Evolutionary conservation across 2,797 vertebrate species (phyloP).

Genomic region (Micromesistius poutassou): DNA sequence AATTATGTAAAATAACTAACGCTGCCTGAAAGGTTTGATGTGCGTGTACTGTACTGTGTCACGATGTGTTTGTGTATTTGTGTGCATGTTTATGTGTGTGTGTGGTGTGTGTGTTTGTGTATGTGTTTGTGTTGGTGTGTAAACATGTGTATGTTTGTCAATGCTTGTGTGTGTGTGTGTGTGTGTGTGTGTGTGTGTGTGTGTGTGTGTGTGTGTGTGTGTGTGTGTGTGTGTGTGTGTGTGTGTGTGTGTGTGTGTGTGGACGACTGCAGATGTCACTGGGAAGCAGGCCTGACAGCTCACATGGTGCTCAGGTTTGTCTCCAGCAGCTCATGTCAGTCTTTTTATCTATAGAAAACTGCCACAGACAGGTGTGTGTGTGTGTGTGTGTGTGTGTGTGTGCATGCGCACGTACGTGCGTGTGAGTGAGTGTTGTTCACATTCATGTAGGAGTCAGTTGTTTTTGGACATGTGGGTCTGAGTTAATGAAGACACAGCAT

Average conservation of each 20-base stretch:
- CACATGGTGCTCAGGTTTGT: conserved; percentile 49
- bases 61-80: no score
- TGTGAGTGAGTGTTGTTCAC: conserved; percentile 10
- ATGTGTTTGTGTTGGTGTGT: no score
- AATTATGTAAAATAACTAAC: background rate
- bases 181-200: background rate
- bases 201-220: background rate
- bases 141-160: no score
- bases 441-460: no score
- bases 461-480: conserved; percentile 8
- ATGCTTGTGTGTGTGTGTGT: background rate
- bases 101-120: no score
- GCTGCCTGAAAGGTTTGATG: background rate
- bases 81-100: no score
- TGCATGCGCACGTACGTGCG: background rate
- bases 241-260: conserved; percentile 2
- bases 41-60: no score
- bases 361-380: conserved; percentile 46
- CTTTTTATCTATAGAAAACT: conserved; percentile 55
- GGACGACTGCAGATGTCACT: conserved; percentile 33
- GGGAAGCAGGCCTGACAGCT: conserved; percentile 57
- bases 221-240: no score
- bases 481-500: conserved; percentile 48
- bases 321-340: conserved; percentile 61
- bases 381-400: background rate